Evolutionary conservation across 2,888 invertebrate genomes (phyloP).

Genomic region (Melieria picta): DNA sequence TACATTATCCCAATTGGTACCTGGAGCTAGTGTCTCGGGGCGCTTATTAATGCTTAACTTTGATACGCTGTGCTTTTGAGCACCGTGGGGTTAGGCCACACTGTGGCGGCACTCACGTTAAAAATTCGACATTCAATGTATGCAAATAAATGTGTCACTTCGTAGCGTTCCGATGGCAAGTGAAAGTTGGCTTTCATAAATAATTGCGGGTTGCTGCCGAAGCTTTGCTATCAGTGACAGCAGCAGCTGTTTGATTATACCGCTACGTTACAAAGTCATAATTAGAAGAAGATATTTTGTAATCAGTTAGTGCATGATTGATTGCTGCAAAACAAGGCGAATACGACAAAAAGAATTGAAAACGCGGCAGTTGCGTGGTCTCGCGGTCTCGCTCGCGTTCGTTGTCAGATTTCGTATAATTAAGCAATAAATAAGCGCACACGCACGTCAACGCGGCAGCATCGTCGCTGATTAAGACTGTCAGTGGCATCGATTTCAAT

Average conservation of each 20-base stretch:
- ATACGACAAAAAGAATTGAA: not conserved
- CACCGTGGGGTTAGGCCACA: no score
- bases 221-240: no score
- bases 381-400: constrained; percentile 14
- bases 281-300: not conserved
- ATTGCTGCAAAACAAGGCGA: constrained; percentile 6
- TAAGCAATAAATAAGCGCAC: constrained; percentile 13
- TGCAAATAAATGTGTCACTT: no score
- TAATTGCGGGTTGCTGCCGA: no score
- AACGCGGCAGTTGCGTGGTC: no score
- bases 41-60: no score
- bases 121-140: no score
- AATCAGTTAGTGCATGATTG: constrained; percentile 7
- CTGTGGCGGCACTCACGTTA: no score
- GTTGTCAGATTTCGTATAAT: constrained; percentile 18
- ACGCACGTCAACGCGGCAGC: not conserved
- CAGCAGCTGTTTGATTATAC: not conserved
- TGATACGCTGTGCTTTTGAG: no score
- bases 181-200: not conserved
- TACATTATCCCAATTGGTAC: no score
- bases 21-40: no score
- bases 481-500: not conserved
- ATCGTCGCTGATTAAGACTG: not conserved
- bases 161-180: not conserved
- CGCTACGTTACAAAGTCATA: not conserved